A percentile compares a stretch with the other conserved stretches of the same genome.
Conservation (phyloP, 1,140 invertebrate species). For the Drosophila chauvacae region DNA sequence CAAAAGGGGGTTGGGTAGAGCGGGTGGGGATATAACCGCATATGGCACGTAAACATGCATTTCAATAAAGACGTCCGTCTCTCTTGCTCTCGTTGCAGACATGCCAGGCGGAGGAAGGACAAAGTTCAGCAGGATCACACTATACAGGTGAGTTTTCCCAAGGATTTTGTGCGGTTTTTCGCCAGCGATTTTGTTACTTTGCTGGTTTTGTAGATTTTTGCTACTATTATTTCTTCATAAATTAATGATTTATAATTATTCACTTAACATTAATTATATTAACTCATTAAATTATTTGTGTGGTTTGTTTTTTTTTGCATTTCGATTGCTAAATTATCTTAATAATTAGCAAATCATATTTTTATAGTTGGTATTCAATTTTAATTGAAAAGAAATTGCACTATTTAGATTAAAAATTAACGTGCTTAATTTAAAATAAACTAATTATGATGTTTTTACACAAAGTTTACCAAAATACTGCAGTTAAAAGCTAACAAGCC, state of each 20-base stretch:
- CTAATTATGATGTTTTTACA: neutral
- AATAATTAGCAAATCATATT: neutral
- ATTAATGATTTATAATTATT: no score
- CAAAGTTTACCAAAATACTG: neutral
- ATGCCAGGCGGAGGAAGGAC: conserved; percentile 73
- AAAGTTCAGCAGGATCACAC: conserved; percentile 73
- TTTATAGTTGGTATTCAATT: neutral
- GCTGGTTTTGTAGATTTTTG: no score
- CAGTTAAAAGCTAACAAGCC: no score
- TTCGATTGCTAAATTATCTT: no score
- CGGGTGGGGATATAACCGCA: conserved; percentile 14
- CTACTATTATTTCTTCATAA: no score
- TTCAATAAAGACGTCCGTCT: conserved; percentile 26
- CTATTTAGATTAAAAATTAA: neutral
- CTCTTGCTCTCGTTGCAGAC: conserved; percentile 56
- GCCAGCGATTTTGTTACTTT: neutral
- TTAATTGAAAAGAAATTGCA: neutral
- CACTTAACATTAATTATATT: no score
- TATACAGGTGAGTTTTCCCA: conserved; percentile 63
- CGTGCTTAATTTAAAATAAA: neutral
- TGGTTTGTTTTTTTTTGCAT: no score
- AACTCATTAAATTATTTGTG: no score
- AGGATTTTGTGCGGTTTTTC: conserved; percentile 10
- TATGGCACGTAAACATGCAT: conserved; percentile 43
- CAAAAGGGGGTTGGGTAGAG: neutral